Percentiles rank a stretch among this genome's conserved stretches.
Evolutionary conservation across 2,797 vertebrate species (phyloP).

Genomic region (Telmatherina bonti): DNA sequence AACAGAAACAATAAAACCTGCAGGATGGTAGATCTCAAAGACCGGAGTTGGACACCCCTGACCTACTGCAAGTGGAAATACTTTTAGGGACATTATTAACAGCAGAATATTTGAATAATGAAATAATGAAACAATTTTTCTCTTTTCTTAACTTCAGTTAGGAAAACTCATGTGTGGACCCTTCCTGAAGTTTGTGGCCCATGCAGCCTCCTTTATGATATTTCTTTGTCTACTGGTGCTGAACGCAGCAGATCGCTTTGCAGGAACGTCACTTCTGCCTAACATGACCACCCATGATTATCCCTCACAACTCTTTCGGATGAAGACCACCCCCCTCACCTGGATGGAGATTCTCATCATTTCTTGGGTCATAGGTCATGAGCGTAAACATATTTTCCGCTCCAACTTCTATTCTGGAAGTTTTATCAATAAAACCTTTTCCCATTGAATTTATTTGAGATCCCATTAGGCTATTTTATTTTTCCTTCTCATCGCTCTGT

Average conservation of each 20-base stretch:
- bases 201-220: slow-evolving; percentile 94
- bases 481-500: slow-evolving; percentile 4
- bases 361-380: slow-evolving; percentile 95
- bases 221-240: slow-evolving; percentile 95
- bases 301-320: slow-evolving; percentile 92
- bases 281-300: slow-evolving; percentile 93
- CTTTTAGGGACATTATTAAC: too few species aligned
- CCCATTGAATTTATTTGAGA: background rate
- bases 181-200: slow-evolving; percentile 97
- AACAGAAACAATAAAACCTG: too few species aligned
- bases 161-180: slow-evolving; percentile 93
- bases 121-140: background rate
- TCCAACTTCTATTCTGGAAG: too few species aligned
- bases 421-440: background rate
- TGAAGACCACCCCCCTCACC: slow-evolving; percentile 95
- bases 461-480: background rate
- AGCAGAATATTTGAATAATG: background rate
- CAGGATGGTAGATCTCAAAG: too few species aligned
- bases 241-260: slow-evolving; percentile 95
- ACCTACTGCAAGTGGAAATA: too few species aligned
- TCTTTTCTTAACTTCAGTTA: slow-evolving; percentile 77
- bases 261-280: slow-evolving; percentile 91
- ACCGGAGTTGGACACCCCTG: too few species aligned
- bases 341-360: slow-evolving; percentile 98
- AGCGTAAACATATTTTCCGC: background rate